These are phyloP conservation scores for Agrilus planipennis DNA, from an alignment of 1,140 invertebrate species.

Conservation along the genomic window DNA sequence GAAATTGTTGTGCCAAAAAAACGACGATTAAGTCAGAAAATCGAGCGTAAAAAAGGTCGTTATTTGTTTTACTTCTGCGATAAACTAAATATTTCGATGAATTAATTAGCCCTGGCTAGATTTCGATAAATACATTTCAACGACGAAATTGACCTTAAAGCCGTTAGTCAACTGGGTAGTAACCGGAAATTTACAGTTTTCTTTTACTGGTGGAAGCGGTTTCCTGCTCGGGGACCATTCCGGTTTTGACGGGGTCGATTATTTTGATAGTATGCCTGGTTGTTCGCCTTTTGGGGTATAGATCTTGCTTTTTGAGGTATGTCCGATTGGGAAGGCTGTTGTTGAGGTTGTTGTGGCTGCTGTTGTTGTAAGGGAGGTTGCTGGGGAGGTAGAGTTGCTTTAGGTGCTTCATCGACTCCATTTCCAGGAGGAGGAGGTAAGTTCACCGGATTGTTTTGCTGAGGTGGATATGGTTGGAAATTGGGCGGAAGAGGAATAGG, in stretches of 20 bases:
- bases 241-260: constrained; percentile 23
- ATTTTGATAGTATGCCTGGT: constrained; percentile 21
- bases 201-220: no score
- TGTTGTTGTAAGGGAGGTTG: constrained; percentile 12
- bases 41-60: no score
- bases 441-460: background rate
- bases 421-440: constrained; percentile 10
- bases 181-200: no score
- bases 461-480: constrained; percentile 15
- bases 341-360: constrained; percentile 9
- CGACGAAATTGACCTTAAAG: no score
- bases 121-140: no score
- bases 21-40: no score
- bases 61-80: no score
- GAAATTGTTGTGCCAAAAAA: no score
- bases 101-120: no score
- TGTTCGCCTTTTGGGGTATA: constrained; percentile 20
- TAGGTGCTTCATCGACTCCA: constrained; percentile 12
- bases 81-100: no score
- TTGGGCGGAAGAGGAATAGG: constrained; percentile 27
- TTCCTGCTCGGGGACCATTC: constrained; percentile 16
- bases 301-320: constrained; percentile 21
- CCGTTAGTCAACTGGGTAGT: no score
- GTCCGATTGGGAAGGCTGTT: constrained; percentile 8
- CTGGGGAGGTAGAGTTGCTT: constrained; percentile 6